These are phyloP conservation scores for Morpho achilles DNA, from an alignment of 2,888 invertebrate genomes.

Conservation along the genomic window DNA sequence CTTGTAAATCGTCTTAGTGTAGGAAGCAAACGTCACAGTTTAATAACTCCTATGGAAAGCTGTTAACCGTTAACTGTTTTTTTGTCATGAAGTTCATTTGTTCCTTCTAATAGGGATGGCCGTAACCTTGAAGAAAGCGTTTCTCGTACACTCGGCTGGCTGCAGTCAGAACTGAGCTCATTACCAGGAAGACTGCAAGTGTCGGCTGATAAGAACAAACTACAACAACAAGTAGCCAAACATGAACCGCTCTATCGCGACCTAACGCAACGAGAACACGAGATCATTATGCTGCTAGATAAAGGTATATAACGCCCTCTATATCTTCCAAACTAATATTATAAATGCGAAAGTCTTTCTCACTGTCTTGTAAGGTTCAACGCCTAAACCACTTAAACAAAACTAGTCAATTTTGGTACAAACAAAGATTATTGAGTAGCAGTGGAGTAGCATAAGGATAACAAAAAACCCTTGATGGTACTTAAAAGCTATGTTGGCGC, in stretches of 20 bases:
- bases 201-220: conserved; percentile 89
- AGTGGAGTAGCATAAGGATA: too few species aligned
- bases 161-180: conserved; percentile 87
- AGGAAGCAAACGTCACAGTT: too few species aligned
- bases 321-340: too few species aligned
- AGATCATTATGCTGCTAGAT: conserved; percentile 95
- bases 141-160: conserved; percentile 93
- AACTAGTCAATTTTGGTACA: too few species aligned
- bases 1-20: too few species aligned
- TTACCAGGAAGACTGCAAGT: conserved; percentile 88
- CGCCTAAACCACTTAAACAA: too few species aligned
- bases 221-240: conserved; percentile 92
- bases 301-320: conserved; percentile 79
- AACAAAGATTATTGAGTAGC: too few species aligned
- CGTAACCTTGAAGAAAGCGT: conserved; percentile 94
- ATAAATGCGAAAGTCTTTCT: too few species aligned
- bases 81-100: background rate
- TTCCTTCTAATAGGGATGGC: conserved; percentile 82
- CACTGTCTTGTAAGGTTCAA: too few species aligned
- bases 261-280: conserved; percentile 93
- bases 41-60: background rate
- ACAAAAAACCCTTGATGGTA: too few species aligned
- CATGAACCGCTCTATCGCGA: conserved; percentile 95
- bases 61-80: background rate
- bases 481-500: too few species aligned